Percentiles rank a stretch among this genome's conserved stretches.
Conservation (phyloP, 2,888 invertebrate species). For the Agrochola lota region DNA sequence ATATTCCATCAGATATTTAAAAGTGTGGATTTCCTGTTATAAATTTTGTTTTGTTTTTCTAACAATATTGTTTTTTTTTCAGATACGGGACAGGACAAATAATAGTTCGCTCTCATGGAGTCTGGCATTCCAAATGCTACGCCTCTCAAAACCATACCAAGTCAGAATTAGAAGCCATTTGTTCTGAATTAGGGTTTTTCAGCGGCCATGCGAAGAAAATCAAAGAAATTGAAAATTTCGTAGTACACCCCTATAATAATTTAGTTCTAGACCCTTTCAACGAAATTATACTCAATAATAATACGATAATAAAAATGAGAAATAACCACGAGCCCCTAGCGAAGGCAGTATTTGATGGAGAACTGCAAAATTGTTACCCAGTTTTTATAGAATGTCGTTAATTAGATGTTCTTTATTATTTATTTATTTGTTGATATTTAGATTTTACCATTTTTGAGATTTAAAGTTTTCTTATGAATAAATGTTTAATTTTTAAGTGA, state of each 20-base stretch:
- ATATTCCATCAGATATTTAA: neutral
- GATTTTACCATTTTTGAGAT: neutral
- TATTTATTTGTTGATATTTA: constrained; percentile 59
- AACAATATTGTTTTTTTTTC: constrained; percentile 51
- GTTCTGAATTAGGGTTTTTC: constrained; percentile 91
- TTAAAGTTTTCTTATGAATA: constrained; percentile 37
- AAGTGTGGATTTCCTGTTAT: neutral
- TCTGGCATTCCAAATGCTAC: constrained; percentile 94
- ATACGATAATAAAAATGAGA: constrained; percentile 82
- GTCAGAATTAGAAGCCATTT: constrained; percentile 90
- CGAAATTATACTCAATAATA: constrained; percentile 83
- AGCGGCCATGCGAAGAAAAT: constrained; percentile 89
- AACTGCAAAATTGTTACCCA: constrained; percentile 81
- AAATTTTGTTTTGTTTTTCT: neutral
- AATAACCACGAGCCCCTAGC: constrained; percentile 83
- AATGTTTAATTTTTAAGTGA: constrained; percentile 18
- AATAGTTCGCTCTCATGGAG: constrained; percentile 91
- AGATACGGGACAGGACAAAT: constrained; percentile 92
- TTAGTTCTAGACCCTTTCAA: constrained; percentile 80
- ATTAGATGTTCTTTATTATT: constrained; percentile 32
- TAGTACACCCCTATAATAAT: constrained; percentile 75
- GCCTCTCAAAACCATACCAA: constrained; percentile 88
- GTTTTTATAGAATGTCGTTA: constrained; percentile 88
- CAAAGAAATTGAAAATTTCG: constrained; percentile 69
- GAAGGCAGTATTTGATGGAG: constrained; percentile 74